phyloP scores from a whole-genome alignment of 2,113 vertebrate species.

The Acinonyx jubatus region DNA sequence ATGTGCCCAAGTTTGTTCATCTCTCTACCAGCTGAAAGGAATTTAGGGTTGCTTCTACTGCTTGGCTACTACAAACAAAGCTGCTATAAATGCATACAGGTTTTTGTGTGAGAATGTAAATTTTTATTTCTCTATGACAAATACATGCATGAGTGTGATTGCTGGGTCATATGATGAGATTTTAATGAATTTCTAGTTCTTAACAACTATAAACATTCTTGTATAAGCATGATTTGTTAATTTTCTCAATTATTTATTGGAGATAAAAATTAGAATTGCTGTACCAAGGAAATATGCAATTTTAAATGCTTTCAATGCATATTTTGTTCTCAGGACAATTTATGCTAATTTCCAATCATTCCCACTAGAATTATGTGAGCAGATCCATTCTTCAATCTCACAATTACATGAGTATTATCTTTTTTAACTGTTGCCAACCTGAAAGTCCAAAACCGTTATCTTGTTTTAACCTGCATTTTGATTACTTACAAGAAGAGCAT shows the following conservation, averaged over 20 bases:
- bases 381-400: not conserved
- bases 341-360: not conserved
- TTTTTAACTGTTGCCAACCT: not conserved
- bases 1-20: not conserved
- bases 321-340: not conserved
- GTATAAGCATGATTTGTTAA: not conserved
- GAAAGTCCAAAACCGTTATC: not conserved
- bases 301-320: not conserved
- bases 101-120: not conserved
- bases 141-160: not conserved
- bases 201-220: not conserved
- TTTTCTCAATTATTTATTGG: not conserved
- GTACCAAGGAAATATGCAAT: not conserved
- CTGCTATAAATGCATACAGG: not conserved
- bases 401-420: not conserved
- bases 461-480: constrained; percentile 25
- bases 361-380: not conserved
- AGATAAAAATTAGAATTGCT: constrained; percentile 7
- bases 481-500: not conserved
- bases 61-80: not conserved
- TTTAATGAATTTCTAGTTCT: not conserved
- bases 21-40: not conserved
- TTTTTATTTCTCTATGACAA: not conserved
- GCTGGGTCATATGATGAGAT: not conserved
- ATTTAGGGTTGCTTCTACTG: not conserved